Evolutionary conservation across 92 coral and sea anemone genomes (phyloP), one percentile per base, ranked within the genome.

Genomic region (Scolanthus callimorphus): DNA sequence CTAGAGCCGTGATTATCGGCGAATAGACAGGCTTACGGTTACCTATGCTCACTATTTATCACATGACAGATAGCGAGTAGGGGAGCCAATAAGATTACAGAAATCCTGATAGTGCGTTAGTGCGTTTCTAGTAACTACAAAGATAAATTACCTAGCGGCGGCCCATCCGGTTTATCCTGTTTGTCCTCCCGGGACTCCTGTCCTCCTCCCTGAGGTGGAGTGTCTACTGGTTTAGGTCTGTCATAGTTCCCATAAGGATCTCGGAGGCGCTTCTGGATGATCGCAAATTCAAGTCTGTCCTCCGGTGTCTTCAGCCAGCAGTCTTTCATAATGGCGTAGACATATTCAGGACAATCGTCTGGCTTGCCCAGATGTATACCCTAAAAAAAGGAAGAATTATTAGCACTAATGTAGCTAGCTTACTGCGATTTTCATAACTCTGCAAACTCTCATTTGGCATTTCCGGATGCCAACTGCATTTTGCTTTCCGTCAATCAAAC

Each of bases 311-410:
- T 77, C 13, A 51, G 37, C 99, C 99, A 94, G 51, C 99, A 94
- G 51, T 74, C 83, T 55, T 94, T 94, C 99, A 94, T 88, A 51
- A 88, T 44, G 9, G 57, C 76, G 29, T 84, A 84, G 1, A 94
- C 74, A 44, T 70, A 83, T 15, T 78, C 79, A 0, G 99, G 96
- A 28, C 99, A 94, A 46, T 76, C 60, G 29, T 88, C 96, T 11
- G 99, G 99, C 63, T 88, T 88, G 0, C 94, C 99, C 13, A 94
- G 81, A 58, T 94, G 99, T 59, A 94, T 78, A 17, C 96, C 96
- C 96, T 94, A 57, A 19, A 28, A 12, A 28, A 11, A 23, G 19
- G 9, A 50, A 37, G 0, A 27, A 3, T n/a, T n/a, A n/a, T n/a
- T n/a, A n/a, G n/a, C n/a, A n/a, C n/a, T n/a, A n/a, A n/a, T n/a